Conservation (phyloP, 1,140 invertebrate species). For the Papilio polytes region DNA sequence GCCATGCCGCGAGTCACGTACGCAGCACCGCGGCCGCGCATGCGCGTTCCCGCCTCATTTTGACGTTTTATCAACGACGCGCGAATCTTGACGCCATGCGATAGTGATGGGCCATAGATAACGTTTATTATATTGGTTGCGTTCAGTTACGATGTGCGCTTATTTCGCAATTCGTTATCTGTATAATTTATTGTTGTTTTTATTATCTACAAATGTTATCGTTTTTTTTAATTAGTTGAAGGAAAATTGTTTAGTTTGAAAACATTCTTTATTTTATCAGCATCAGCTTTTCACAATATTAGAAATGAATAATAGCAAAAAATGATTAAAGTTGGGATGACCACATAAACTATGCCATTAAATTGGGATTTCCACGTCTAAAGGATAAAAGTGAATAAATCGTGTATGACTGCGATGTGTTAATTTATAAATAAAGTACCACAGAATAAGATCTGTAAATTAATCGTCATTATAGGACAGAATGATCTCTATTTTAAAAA, state of each 20-base stretch:
- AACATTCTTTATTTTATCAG: no score
- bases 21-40: constrained; percentile 64
- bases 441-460: neutral
- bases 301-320: no score
- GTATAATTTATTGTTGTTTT: neutral
- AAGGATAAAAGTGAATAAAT: neutral
- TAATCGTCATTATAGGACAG: neutral
- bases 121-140: neutral
- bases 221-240: neutral
- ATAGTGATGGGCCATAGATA: constrained; percentile 29
- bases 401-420: neutral
- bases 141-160: constrained; percentile 3
- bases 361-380: neutral
- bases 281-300: no score
- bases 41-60: constrained; percentile 51
- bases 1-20: constrained; percentile 77
- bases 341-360: neutral
- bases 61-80: constrained; percentile 25
- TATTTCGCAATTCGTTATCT: constrained; percentile 13
- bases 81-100: constrained; percentile 16
- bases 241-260: neutral
- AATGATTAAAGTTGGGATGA: no score
- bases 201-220: constrained; percentile 1
- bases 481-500: no score
- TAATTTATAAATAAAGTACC: neutral